A percentile compares a stretch with the other conserved stretches of the same genome.
phyloP scores from a whole-genome alignment of 2,797 vertebrate species.

The Mus spretus region DNA sequence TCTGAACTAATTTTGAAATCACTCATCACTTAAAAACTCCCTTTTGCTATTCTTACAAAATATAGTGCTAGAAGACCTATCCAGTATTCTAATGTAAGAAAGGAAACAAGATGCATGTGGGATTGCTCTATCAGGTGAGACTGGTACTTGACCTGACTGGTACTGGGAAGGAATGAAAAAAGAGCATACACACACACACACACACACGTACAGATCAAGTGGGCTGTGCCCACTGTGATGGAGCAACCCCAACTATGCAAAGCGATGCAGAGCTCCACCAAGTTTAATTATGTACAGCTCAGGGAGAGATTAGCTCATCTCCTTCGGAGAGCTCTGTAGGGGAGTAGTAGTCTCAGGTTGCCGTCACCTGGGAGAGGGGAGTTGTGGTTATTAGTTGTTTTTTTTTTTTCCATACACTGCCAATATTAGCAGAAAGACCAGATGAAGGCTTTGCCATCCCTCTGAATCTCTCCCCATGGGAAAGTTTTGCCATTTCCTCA shows the following conservation, averaged over 20 bases:
- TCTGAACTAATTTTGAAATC: slow-evolving; percentile 21
- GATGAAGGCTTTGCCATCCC: neutral
- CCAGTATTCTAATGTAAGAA: slow-evolving; percentile 32
- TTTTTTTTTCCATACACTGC: neutral
- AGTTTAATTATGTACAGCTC: neutral
- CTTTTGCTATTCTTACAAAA: neutral
- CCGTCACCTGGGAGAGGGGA: neutral
- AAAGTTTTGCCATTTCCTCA: neutral
- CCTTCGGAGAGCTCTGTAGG: neutral
- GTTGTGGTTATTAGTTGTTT: too few relatives aligned
- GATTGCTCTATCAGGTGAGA: neutral
- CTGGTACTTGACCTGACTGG: neutral
- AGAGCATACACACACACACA: too few relatives aligned
- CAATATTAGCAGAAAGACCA: neutral
- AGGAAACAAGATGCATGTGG: slow-evolving; percentile 18
- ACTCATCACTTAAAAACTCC: slow-evolving; percentile 16
- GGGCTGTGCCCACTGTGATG: neutral
- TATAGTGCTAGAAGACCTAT: neutral
- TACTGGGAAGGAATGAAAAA: neutral
- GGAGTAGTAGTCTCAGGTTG: neutral
- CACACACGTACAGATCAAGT: neutral
- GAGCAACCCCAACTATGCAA: neutral
- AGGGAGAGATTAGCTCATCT: neutral
- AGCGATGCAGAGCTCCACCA: too few relatives aligned
- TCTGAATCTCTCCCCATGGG: neutral